Conservation (phyloP, 1,140 invertebrate genomes). For the Plodia interpunctella region DNA sequence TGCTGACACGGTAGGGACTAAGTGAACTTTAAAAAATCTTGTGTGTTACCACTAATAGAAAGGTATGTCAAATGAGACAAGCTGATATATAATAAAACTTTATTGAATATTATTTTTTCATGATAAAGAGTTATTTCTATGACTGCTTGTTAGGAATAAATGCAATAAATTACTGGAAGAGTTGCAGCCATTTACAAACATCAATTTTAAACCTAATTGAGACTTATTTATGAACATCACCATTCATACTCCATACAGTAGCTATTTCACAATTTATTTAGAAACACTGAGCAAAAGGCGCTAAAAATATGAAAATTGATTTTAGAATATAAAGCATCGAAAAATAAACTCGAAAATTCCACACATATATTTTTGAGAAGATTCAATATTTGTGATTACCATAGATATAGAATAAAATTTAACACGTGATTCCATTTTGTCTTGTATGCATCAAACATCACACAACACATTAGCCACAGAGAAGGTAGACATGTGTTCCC, state of each 20-base stretch:
- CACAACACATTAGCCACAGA: too few species aligned
- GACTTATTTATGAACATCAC: not conserved
- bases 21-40: too few species aligned
- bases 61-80: too few species aligned
- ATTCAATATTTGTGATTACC: not conserved
- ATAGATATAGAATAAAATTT: too few species aligned
- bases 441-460: too few species aligned
- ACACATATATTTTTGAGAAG: not conserved
- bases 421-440: too few species aligned
- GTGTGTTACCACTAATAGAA: too few species aligned
- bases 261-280: not conserved
- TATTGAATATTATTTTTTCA: conserved; percentile 7
- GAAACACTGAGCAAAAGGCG: not conserved
- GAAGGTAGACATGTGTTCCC: too few species aligned
- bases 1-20: too few species aligned
- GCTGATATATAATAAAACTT: conserved; percentile 1
- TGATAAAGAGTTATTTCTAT: not conserved
- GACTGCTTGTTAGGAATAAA: conserved; percentile 6
- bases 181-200: conserved; percentile 7
- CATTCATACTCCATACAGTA: not conserved
- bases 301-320: conserved; percentile 4
- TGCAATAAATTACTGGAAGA: conserved; percentile 14
- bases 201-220: not conserved
- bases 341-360: not conserved
- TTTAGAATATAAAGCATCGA: not conserved